A percentile compares a stretch with the other conserved stretches of the same genome.
Conservation (phyloP, 2,797 vertebrate species). For the Pyrocephalus nanus region DNA sequence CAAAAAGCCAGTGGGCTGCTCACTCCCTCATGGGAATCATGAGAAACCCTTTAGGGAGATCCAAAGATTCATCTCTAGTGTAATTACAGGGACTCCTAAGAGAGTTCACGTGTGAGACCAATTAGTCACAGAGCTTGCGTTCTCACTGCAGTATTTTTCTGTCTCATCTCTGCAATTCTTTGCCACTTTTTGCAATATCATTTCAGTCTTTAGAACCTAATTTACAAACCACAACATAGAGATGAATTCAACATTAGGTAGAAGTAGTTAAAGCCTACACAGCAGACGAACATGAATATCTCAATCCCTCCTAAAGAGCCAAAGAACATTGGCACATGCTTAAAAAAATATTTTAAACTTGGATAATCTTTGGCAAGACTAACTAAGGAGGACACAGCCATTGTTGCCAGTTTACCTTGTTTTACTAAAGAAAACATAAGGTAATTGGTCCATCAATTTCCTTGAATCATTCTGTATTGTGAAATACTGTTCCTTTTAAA, state of each 20-base stretch:
- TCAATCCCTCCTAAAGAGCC: background rate
- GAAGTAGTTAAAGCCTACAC: background rate
- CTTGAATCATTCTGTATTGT: background rate
- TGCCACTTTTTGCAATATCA: background rate
- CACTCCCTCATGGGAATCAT: background rate
- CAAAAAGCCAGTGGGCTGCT: background rate
- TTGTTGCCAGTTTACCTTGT: background rate
- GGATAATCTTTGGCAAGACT: background rate
- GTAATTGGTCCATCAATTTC: background rate
- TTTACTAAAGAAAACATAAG: background rate
- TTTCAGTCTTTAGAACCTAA: background rate
- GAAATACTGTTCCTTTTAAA: background rate
- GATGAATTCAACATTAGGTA: background rate
- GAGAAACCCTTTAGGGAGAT: background rate
- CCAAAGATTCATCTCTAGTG: background rate
- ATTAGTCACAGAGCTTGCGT: background rate
- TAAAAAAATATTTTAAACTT: background rate
- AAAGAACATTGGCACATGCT: background rate
- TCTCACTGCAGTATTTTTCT: background rate
- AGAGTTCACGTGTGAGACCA: background rate
- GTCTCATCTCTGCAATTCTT: background rate
- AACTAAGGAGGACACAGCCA: background rate
- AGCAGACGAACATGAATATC: background rate
- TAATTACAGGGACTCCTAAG: conserved; percentile 16
- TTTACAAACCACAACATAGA: background rate